Base-by-base conservation (phyloP, 2,888 invertebrate genomes). In the Plagiodera versicolora region DNA sequence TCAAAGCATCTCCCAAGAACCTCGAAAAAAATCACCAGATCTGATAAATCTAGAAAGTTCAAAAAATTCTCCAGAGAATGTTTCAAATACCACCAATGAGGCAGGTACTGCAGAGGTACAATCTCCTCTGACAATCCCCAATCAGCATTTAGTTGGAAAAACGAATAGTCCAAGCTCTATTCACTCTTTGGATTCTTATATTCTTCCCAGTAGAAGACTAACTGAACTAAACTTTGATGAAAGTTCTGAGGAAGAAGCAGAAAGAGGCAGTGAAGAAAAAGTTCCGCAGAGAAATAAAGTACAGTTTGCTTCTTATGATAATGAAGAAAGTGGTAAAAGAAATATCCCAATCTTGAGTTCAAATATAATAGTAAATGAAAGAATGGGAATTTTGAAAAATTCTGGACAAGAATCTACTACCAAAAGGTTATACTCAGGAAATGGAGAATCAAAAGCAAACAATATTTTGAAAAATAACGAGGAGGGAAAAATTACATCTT, bases 31-130 rank as follows among this genome's bases (percentile, higher is more conserved):
- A 30, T 66, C 59, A 35, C 61, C 67, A n/a, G 72, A 75, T 65
- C 61, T 75, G 6, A 75, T 75, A 14, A 70, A 71, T 58, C 62
- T 75, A n/a, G 70, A 71, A 32, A 74, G 72, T 59, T 58, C 63
- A 5, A 69, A 72, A 62, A 67, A 32, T 24, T 72, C 73, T 8
- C 73, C 74, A 44, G 44, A 48, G 56, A 57, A 14, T 47, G 35
- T 44, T n/a, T 44, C 57, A 9, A 35, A 11, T 32, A 32, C 5
- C 32, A 17, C 19, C 10, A 32, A 58, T 24, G 24, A 16, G 24
- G 46, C 55, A 48, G 47, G 20, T 44, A 32, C 58, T 32, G 53
- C 57, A 2, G 51, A 62, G 10, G 47, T 49, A 10, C 58, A 39
- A 16, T 62, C 67, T 5, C 60, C 64, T 32, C 56, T 62, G 4